phyloP scores from a whole-genome alignment of 2,113 vertebrate genomes.

The Macquaria ambigua region DNA sequence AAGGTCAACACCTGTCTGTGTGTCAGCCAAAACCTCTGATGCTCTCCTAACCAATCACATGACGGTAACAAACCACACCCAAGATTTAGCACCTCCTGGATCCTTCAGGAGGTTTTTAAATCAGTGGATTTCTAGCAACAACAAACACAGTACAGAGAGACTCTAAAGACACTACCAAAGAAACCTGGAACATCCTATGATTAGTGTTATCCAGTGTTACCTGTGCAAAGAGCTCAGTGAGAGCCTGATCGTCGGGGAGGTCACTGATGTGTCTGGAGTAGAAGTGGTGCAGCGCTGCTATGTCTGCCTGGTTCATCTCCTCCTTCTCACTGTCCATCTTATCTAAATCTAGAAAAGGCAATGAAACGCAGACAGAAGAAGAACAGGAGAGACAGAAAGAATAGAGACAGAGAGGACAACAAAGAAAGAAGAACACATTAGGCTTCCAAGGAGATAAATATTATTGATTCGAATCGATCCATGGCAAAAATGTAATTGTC shows the following conservation, averaged over 20 bases:
- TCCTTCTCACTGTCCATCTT: slow-evolving; percentile 96
- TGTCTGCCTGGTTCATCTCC: slow-evolving; percentile 94
- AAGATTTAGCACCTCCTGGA: background rate
- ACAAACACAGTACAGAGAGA: too few species aligned
- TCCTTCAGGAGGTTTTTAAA: background rate
- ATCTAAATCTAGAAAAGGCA: slow-evolving; percentile 89
- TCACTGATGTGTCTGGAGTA: slow-evolving; percentile 94
- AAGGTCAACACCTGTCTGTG: slow-evolving; percentile 1
- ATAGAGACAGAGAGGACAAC: background rate
- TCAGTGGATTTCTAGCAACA: background rate
- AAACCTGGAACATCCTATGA: background rate
- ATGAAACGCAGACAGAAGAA: background rate
- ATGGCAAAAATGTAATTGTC: too few species aligned
- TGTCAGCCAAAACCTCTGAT: background rate
- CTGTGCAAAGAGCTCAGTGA: slow-evolving; percentile 94
- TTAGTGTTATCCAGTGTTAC: slow-evolving; percentile 72
- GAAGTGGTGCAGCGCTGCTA: slow-evolving; percentile 94
- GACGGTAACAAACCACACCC: background rate
- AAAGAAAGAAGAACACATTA: too few species aligned
- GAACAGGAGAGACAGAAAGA: background rate
- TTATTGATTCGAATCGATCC: too few species aligned
- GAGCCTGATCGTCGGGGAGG: slow-evolving; percentile 86
- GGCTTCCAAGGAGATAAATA: too few species aligned
- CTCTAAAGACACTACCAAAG: background rate
- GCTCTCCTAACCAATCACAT: background rate